These are phyloP conservation scores for Leucosticte australis DNA, from an alignment of 2,113 vertebrate species.

Conservation along the genomic window DNA sequence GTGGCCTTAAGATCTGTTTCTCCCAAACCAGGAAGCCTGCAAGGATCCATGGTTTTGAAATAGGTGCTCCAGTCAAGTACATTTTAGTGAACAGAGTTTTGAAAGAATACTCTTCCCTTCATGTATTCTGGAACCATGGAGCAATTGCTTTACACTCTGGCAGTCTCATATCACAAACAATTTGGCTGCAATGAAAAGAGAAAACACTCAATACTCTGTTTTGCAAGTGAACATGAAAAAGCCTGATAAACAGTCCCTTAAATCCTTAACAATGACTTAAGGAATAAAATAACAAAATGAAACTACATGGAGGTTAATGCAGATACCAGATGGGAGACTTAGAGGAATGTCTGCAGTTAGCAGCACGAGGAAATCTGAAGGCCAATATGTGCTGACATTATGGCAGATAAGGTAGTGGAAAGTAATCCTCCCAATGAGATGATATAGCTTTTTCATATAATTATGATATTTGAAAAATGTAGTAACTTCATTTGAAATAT, in stretches of 20 bases:
- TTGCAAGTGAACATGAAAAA: background rate
- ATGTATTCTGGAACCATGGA: background rate
- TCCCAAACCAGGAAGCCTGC: background rate
- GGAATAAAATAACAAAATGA: constrained; percentile 9
- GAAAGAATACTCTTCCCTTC: background rate
- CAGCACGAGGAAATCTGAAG: constrained; percentile 63
- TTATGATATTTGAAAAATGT: constrained; percentile 67
- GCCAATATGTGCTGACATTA: constrained; percentile 69
- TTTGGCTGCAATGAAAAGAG: background rate
- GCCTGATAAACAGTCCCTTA: background rate
- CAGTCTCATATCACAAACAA: background rate
- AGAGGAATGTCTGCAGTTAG: constrained; percentile 57
- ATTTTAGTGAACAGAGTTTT: background rate
- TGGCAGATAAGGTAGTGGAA: constrained; percentile 59
- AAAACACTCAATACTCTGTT: background rate
- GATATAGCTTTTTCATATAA: constrained; percentile 73
- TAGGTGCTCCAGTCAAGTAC: background rate
- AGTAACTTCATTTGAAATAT: constrained; percentile 71
- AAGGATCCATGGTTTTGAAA: background rate
- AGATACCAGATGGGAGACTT: constrained; percentile 51
- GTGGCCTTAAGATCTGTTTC: background rate
- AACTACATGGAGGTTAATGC: background rate
- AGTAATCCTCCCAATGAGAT: constrained; percentile 76
- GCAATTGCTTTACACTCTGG: background rate
- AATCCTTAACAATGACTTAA: background rate